These are phyloP conservation scores for Cylindroiulus punctatus DNA, from an alignment of 2,888 invertebrate genomes.

Conservation along the genomic window DNA sequence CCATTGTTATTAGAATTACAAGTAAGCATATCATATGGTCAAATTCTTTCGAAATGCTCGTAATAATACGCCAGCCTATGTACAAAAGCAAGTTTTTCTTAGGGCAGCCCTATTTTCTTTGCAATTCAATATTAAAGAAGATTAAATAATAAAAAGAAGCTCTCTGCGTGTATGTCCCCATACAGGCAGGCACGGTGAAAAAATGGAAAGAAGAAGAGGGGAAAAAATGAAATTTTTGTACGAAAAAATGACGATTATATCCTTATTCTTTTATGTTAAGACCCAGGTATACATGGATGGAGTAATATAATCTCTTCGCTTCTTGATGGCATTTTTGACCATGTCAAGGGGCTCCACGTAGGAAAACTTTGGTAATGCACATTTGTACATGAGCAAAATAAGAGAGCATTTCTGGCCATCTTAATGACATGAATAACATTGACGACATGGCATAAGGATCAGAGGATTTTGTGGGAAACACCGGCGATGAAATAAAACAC, in stretches of 20 bases:
- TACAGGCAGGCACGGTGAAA: neutral
- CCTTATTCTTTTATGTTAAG: constrained; percentile 28
- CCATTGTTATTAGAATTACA: constrained; percentile 54
- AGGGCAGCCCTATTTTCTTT: constrained; percentile 49
- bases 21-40: constrained; percentile 54
- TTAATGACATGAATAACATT: too few relatives aligned
- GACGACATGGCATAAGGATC: too few relatives aligned
- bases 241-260: constrained; percentile 16
- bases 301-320: constrained; percentile 5
- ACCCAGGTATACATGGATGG: neutral
- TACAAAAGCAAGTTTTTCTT: constrained; percentile 47
- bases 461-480: too few relatives aligned
- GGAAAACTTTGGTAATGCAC: constrained; percentile 3
- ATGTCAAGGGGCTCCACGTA: neutral
- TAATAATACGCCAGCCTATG: constrained; percentile 43
- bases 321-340: constrained; percentile 33
- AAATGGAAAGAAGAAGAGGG: neutral
- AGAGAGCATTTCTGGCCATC: neutral
- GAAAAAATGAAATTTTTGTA: neutral
- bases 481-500: too few relatives aligned
- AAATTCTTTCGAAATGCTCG: constrained; percentile 52
- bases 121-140: constrained; percentile 50
- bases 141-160: constrained; percentile 50
- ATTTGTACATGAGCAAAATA: neutral
- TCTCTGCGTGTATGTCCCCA: neutral